These are phyloP conservation scores for Phrynocephalus guinanensis DNA, from an alignment of 2,797 vertebrate genomes.

Conservation along the genomic window DNA sequence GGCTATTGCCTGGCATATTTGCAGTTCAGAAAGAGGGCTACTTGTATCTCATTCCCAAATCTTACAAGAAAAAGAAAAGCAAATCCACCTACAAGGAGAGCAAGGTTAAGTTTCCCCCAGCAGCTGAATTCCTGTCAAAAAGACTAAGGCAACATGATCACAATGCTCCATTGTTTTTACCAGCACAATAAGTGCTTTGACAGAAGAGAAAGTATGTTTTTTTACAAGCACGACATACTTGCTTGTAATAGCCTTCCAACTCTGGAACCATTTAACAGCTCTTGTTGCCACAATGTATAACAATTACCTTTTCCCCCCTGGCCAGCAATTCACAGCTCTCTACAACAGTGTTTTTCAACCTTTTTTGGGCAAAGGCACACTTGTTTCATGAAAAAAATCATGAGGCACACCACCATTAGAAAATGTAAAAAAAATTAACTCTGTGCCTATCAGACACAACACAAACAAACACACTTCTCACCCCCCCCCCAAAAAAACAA, in stretches of 20 bases:
- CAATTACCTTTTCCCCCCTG: not conserved
- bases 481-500: no score
- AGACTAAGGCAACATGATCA: not conserved
- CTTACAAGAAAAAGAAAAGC: constrained; percentile 31
- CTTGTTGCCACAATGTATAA: not conserved
- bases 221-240: not conserved
- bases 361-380: no score
- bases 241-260: not conserved
- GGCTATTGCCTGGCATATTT: constrained; percentile 19
- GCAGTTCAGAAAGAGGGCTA: constrained; percentile 28
- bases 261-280: not conserved
- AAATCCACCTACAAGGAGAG: not conserved
- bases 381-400: no score
- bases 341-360: no score
- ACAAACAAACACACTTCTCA: no score
- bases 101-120: not conserved
- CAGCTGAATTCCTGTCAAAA: not conserved
- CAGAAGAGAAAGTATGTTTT: rapidly evolving
- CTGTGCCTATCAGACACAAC: no score
- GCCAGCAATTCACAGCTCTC: not conserved
- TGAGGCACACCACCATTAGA: no score
- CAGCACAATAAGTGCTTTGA: not conserved
- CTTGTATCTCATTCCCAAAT: constrained; percentile 27
- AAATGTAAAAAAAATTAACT: no score
- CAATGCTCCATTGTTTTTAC: not conserved